Conservation (phyloP, 1,140 invertebrate species). For the Pygmarrhopalites habei region DNA sequence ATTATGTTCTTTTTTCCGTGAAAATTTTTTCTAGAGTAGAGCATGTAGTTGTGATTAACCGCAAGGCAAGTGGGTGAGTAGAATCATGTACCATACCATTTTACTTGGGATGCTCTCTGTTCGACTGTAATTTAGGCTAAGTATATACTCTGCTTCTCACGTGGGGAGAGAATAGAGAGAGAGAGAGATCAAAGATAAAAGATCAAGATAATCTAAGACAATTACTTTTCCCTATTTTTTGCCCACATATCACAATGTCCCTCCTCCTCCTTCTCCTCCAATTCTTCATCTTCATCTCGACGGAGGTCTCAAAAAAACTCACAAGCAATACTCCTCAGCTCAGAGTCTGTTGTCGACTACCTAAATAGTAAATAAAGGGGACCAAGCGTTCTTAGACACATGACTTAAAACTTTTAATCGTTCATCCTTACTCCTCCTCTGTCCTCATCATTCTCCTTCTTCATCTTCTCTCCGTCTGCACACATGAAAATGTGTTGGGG, state of each 20-base stretch:
- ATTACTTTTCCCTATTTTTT: constrained; percentile 10
- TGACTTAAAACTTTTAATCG: too few relatives aligned
- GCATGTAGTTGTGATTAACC: not conserved
- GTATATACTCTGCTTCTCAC: constrained; percentile 5
- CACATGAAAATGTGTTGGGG: too few relatives aligned
- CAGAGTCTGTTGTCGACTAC: too few relatives aligned
- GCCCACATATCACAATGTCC: not conserved
- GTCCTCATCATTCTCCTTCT: too few relatives aligned
- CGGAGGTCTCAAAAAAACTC: too few relatives aligned
- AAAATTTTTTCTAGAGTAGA: not conserved
- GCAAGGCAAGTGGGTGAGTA: not conserved
- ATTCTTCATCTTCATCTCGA: too few relatives aligned
- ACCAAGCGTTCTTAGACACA: too few relatives aligned
- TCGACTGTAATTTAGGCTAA: constrained; percentile 7
- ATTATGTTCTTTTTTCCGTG: not conserved
- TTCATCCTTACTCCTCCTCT: too few relatives aligned
- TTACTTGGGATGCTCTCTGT: not conserved
- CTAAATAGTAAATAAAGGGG: too few relatives aligned
- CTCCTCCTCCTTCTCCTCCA: too few relatives aligned
- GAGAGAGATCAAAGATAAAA: constrained; percentile 3
- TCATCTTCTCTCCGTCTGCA: too few relatives aligned
- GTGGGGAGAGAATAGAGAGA: not conserved
- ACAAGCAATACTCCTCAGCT: too few relatives aligned
- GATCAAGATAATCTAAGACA: not conserved
- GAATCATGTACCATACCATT: not conserved